Evolutionary conservation across 2,113 vertebrate genomes (phyloP).

Genomic region (Irena cyanogastra): DNA sequence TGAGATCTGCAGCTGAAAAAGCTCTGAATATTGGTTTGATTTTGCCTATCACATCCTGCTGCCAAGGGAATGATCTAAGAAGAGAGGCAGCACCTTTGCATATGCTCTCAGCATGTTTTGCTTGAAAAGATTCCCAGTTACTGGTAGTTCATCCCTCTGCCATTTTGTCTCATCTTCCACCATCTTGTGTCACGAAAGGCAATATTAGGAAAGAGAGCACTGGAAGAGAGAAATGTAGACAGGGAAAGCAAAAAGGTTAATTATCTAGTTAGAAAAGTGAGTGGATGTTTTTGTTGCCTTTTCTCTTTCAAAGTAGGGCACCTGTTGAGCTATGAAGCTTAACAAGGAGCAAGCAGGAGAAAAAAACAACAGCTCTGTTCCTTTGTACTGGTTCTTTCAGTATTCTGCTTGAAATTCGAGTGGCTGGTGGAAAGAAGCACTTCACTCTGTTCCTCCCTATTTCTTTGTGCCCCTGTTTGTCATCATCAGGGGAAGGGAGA

Average conservation of each 20-base stretch:
- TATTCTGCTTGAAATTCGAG: slow-evolving; percentile 59
- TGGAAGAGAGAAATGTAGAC: not conserved
- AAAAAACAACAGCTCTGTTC: not conserved
- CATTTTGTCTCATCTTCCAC: slow-evolving; percentile 7
- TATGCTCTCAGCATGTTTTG: not conserved
- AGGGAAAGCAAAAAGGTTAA: not conserved
- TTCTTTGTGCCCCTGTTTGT: slow-evolving; percentile 59
- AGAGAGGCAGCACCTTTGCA: not conserved
- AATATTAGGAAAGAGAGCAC: not conserved
- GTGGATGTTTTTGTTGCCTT: not conserved
- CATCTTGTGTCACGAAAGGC: not conserved
- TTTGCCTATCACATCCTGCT: not conserved
- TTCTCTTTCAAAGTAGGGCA: slow-evolving; percentile 2
- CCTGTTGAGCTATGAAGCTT: slow-evolving; percentile 45
- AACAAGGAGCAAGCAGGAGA: not conserved
- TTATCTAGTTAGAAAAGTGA: not conserved
- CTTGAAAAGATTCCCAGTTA: not conserved
- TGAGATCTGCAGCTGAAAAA: not conserved
- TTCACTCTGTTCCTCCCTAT: slow-evolving; percentile 33
- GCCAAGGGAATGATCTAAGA: not conserved
- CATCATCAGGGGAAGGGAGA: slow-evolving; percentile 28
- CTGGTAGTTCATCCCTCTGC: not conserved
- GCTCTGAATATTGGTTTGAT: slow-evolving; percentile 1
- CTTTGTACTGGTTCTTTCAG: not conserved
- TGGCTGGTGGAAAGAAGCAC: slow-evolving; percentile 43